phyloP scores from a whole-genome alignment of 2,797 vertebrate species.

The Gymnocypris eckloni region DNA sequence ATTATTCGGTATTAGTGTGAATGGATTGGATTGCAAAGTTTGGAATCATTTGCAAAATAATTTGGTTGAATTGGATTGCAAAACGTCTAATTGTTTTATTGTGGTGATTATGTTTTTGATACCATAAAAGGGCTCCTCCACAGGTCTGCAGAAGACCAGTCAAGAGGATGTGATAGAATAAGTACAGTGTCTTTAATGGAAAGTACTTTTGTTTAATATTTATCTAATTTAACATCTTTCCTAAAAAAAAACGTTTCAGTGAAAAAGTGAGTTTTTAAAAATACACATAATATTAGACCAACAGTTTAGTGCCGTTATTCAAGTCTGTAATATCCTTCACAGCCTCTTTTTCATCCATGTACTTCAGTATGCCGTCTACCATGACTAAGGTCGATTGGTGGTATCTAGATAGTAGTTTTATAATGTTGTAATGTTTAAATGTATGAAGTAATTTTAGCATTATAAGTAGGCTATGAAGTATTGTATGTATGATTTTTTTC shows the following conservation, averaged over 20 bases:
- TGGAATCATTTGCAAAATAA: not conserved
- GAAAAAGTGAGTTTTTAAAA: not conserved
- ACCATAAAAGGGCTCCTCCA: not conserved
- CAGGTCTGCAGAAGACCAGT: not conserved
- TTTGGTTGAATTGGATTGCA: not conserved
- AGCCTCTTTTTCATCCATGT: not conserved
- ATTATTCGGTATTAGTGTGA: not conserved
- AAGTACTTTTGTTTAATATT: not conserved
- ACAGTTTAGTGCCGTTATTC: not conserved
- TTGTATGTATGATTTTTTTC: not conserved
- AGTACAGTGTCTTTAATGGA: not conserved
- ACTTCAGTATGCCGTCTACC: not conserved
- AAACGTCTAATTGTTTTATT: not conserved
- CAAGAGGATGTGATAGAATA: not conserved
- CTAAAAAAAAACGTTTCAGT: not conserved
- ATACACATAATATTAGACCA: not conserved
- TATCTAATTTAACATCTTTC: not conserved
- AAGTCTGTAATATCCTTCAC: not conserved
- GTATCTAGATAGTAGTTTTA: not conserved
- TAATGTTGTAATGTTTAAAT: not conserved
- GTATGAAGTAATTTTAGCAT: not conserved
- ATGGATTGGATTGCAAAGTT: not conserved
- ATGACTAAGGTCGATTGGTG: not conserved
- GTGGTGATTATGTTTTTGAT: not conserved
- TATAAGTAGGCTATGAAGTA: not conserved